Conservation (phyloP, 2,888 invertebrate genomes). For the Scaeva pyrastri region DNA sequence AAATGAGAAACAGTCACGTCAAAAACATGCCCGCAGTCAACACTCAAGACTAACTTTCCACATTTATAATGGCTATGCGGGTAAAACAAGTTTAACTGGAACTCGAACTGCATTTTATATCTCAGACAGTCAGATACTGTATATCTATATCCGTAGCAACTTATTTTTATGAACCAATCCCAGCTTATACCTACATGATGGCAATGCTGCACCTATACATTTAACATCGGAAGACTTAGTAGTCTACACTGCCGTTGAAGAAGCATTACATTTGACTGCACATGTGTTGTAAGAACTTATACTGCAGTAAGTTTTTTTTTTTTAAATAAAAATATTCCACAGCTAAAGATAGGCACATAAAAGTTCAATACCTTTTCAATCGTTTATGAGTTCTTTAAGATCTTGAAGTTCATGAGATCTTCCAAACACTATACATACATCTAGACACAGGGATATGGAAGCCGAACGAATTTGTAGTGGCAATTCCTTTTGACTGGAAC, state of each 20-base stretch:
- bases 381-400: conserved; percentile 28
- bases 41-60: not conserved
- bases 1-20: conserved; percentile 5
- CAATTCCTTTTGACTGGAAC: conserved; percentile 41
- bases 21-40: conserved; percentile 20
- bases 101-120: conserved; percentile 61
- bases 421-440: not conserved
- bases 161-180: conserved; percentile 16
- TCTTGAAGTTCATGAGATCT: not conserved
- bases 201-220: not conserved
- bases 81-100: conserved; percentile 69
- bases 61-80: conserved; percentile 35
- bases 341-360: not conserved
- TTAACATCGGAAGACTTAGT: not conserved
- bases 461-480: conserved; percentile 62
- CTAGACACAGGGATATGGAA: conserved; percentile 39
- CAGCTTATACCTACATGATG: not conserved
- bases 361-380: conserved; percentile 57
- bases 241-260: not conserved
- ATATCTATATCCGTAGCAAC: conserved; percentile 3
- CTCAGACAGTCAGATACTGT: not conserved
- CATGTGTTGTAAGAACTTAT: not conserved
- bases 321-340: not conserved
- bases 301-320: not conserved
- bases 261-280: not conserved